phyloP scores from a whole-genome alignment of 2,888 invertebrate species.

The Xanthorhoe designata region DNA sequence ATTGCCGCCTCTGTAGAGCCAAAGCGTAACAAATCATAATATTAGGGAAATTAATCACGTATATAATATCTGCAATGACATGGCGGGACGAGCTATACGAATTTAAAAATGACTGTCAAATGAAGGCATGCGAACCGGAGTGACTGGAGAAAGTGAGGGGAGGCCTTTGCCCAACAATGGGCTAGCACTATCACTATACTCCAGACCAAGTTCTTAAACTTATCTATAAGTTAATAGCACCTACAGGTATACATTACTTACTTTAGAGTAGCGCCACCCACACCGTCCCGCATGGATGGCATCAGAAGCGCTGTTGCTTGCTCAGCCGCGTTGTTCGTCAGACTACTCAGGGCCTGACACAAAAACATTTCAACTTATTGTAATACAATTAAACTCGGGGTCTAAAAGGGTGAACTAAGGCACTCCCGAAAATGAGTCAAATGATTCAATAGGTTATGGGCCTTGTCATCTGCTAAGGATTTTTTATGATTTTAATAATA shows the following conservation, averaged over 20 bases:
- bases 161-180: no score
- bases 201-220: background rate
- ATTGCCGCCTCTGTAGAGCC: no score
- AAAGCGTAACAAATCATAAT: no score
- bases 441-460: slow-evolving; percentile 20
- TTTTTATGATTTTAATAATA: background rate
- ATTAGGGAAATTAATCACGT: no score
- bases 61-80: no score
- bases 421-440: slow-evolving; percentile 12
- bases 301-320: slow-evolving; percentile 84
- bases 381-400: background rate
- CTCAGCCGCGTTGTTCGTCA: slow-evolving; percentile 88
- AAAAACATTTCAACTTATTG: slow-evolving; percentile 14
- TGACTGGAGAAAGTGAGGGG: no score
- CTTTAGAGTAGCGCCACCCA: slow-evolving; percentile 86
- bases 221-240: background rate
- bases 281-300: slow-evolving; percentile 88
- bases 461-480: background rate
- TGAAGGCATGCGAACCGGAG: no score
- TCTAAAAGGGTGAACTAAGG: slow-evolving; percentile 12
- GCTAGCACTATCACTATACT: no score
- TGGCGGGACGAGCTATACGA: no score
- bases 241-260: slow-evolving; percentile 56
- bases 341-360: slow-evolving; percentile 90
- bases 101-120: no score